A percentile compares a stretch with the other conserved stretches of the same genome.
Conservation (phyloP, 1,140 invertebrate species). For the Trachelipus rathkii region DNA sequence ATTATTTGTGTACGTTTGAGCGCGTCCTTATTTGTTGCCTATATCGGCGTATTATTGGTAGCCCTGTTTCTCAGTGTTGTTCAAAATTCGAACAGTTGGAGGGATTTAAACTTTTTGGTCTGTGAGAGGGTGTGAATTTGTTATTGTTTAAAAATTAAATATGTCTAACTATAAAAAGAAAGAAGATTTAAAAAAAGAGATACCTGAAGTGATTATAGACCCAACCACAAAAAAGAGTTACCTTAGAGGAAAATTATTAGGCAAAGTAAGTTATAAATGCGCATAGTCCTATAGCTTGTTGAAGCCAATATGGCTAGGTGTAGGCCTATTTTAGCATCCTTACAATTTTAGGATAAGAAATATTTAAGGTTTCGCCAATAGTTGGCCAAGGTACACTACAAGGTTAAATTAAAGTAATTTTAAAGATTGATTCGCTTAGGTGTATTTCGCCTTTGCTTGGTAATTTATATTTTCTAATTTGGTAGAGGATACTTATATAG, state of each 20-base stretch:
- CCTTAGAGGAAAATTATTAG: neutral
- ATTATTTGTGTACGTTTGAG: no score
- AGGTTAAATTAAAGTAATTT: no score
- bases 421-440: no score
- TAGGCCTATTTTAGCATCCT: neutral
- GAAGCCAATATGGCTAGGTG: neutral
- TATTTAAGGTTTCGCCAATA: no score
- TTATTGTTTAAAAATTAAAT: neutral
- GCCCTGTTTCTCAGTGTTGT: no score
- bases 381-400: neutral
- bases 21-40: no score
- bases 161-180: constrained; percentile 6
- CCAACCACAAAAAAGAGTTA: neutral
- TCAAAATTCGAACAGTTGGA: neutral
- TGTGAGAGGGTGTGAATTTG: neutral
- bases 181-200: neutral
- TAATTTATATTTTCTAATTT: no score
- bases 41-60: no score
- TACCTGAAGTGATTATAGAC: neutral
- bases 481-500: no score
- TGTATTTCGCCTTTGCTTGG: no score
- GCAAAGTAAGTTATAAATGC: neutral
- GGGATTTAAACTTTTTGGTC: neutral
- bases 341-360: no score
- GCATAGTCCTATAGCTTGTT: no score